Base-by-base conservation (phyloP, 2,797 vertebrate species). In the Pipistrellus pipistrellus region DNA sequence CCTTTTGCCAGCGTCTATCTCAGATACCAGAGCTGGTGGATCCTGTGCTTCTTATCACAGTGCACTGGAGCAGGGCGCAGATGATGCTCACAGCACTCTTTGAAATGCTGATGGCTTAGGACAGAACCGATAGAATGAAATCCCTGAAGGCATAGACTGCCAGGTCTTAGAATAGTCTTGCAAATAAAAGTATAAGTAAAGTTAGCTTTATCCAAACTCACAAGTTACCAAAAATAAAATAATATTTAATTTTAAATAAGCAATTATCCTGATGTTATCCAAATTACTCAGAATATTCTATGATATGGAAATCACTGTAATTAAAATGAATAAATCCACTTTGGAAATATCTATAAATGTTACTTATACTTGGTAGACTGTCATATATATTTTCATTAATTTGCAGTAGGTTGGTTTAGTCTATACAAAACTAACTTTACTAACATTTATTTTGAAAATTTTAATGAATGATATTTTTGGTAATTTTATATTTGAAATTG, bases 401-500 rank as follows among this genome's bases (percentile, higher is more conserved):
- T 35, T 76, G 59, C 3, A 53, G 15, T 92, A 96, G 64, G 17
- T 85, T 73, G 25, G 20, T 92, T 96, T 35, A 53, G 96, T 93
- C 8, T 8, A 23, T 95, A 93, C 89, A 90, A n/a, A 76, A n/a
- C 27, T 89, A 76, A 96, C 18, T 44, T 87, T 95, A 92, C 48
- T 95, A 68, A n/a, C 2, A 72, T 76, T 71, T 75, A 55, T 46
- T 93, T 83, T 87, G 73, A 94, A 91, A 20, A 3, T 62, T 92
- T 38, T 90, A 77, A 78, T 78, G 73, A 93, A 95, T 84, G 3
- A 80, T 68, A 94, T 92, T 0, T 87, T 62, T 53, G n/a, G 18
- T 5, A 53, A 78, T 57, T 90, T 88, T 78, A 27, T 77, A 30
- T 90, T 93, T 81, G 35, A 93, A 95, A 97, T 92, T 93, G 96